Evolutionary conservation across 2,113 vertebrate genomes (phyloP).

Genomic region (Micromys minutus): DNA sequence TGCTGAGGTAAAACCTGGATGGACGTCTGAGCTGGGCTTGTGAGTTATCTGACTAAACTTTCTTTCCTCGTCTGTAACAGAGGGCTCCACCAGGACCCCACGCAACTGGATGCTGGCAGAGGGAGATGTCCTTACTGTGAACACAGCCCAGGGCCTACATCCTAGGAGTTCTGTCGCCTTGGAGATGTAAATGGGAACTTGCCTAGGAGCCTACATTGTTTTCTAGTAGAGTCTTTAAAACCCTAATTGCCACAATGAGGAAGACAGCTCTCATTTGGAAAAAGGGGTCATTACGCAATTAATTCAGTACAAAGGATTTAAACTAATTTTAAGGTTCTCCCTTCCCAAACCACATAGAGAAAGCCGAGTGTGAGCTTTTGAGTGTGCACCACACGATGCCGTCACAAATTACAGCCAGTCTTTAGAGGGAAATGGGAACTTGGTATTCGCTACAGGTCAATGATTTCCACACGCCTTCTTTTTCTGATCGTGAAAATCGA

Average conservation of each 20-base stretch:
- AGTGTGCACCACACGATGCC: not conserved
- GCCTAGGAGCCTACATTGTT: conserved; percentile 21
- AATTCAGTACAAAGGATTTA: conserved; percentile 36
- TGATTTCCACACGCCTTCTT: conserved; percentile 44
- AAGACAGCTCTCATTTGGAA: conserved; percentile 55
- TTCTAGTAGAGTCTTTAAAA: conserved; percentile 43
- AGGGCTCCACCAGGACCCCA: not conserved
- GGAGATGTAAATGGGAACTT: conserved; percentile 15
- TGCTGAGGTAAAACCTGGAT: not conserved
- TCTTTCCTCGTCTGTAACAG: not conserved
- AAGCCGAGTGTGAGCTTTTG: not conserved
- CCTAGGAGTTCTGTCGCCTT: not conserved
- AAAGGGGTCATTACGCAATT: conserved; percentile 9
- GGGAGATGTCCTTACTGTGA: not conserved
- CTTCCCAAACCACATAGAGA: conserved; percentile 13
- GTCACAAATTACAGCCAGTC: not conserved
- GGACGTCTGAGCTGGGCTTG: not conserved
- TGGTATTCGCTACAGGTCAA: not conserved
- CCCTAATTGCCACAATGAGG: conserved; percentile 49
- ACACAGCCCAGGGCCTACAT: not conserved
- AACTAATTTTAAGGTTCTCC: not conserved
- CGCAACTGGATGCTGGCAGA: not conserved
- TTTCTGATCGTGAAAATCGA: conserved; percentile 63
- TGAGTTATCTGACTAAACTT: not conserved
- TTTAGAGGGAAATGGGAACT: conserved; percentile 57